Conservation (phyloP, 2,797 vertebrate genomes). For the Emys orbicularis region DNA sequence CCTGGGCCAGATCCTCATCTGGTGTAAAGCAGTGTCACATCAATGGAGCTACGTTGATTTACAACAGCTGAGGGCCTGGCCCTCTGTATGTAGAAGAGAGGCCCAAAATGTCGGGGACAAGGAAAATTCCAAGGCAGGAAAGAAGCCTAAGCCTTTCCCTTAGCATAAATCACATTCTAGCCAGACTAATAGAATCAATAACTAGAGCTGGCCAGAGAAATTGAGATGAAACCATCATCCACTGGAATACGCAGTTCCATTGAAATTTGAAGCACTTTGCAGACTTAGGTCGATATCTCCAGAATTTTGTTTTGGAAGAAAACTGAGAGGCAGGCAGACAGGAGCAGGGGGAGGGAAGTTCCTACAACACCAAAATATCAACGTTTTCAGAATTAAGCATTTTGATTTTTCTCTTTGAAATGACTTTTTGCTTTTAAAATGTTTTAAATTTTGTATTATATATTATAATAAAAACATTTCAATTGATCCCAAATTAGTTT, state of each 20-base stretch:
- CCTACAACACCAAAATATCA: conserved; percentile 15
- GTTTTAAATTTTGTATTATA: background rate
- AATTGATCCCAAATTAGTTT: background rate
- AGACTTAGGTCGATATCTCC: rapidly evolving
- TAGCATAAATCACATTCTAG: conserved; percentile 28
- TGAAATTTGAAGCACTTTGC: background rate
- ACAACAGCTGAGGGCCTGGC: conserved; percentile 40
- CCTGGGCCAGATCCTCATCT: conserved; percentile 38
- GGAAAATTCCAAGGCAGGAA: background rate
- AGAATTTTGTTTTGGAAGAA: conserved; percentile 33
- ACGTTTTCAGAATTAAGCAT: conserved; percentile 17
- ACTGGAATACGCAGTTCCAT: background rate
- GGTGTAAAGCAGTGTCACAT: conserved; percentile 19
- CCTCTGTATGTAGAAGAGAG: conserved; percentile 31
- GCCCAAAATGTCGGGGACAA: conserved; percentile 42
- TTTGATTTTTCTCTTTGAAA: background rate
- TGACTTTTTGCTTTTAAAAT: background rate
- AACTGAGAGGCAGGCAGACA: conserved; percentile 7
- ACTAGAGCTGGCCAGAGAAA: background rate
- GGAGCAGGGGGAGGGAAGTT: conserved; percentile 36
- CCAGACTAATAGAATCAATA: conserved; percentile 28
- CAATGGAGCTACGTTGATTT: conserved; percentile 49
- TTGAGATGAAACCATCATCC: background rate
- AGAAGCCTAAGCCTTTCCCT: conserved; percentile 37
- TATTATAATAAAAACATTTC: background rate